phyloP scores from a whole-genome alignment of 2,113 vertebrate genomes.

The Paramormyrops kingsleyae region DNA sequence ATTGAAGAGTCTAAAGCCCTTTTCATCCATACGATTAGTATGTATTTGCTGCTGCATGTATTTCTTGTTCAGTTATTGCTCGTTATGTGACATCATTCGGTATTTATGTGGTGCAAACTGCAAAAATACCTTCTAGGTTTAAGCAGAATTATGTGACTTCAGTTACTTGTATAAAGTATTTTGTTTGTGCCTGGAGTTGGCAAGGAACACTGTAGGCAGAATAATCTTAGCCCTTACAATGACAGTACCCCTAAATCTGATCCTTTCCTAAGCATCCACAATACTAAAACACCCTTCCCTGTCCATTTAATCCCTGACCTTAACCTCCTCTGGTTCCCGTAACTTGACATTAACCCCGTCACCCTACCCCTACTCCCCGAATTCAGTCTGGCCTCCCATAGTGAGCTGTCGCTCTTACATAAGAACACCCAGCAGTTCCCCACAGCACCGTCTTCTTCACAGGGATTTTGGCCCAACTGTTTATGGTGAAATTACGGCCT shows the following conservation, averaged over 20 bases:
- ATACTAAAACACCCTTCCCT: background rate
- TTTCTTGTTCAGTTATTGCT: background rate
- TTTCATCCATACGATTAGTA: background rate
- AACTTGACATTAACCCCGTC: slow-evolving; percentile 24
- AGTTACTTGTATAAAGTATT: background rate
- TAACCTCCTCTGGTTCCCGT: slow-evolving; percentile 29
- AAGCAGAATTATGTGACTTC: background rate
- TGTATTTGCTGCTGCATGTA: background rate
- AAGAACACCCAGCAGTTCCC: slow-evolving; percentile 39
- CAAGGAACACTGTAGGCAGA: background rate
- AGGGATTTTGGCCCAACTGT: slow-evolving; percentile 33
- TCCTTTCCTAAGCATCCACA: slow-evolving; percentile 15
- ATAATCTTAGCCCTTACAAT: slow-evolving; percentile 11
- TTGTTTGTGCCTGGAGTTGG: background rate
- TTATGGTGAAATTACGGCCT: slow-evolving; percentile 33
- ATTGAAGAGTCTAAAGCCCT: background rate
- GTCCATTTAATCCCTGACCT: slow-evolving; percentile 33
- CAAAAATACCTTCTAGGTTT: background rate
- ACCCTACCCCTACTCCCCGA: background rate
- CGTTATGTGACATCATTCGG: background rate
- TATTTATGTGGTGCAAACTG: background rate
- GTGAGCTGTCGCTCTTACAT: slow-evolving; percentile 19
- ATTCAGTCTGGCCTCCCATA: background rate
- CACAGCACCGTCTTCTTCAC: slow-evolving; percentile 21
- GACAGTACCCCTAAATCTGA: background rate